phyloP scores from a whole-genome alignment of 1,140 invertebrate genomes.

The Orius laevigatus region DNA sequence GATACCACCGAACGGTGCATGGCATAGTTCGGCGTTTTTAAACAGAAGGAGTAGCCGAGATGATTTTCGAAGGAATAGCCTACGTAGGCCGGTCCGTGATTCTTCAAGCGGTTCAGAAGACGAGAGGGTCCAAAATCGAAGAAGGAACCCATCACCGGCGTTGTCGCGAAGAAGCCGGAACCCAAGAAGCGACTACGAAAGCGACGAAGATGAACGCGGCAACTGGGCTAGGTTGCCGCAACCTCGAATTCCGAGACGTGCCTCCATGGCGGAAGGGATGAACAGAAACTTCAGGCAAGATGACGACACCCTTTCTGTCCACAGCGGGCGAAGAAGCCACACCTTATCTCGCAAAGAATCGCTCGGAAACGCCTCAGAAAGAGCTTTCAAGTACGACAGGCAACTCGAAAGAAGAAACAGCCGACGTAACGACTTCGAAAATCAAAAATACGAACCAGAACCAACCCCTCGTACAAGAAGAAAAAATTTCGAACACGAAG shows the following conservation, averaged over 20 bases:
- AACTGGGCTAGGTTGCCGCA: slow-evolving; percentile 12
- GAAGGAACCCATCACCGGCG: slow-evolving; percentile 3
- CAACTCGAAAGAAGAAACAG: too few relatives aligned
- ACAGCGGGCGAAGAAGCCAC: slow-evolving; percentile 8
- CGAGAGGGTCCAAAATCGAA: not conserved
- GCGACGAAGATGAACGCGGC: slow-evolving; percentile 20
- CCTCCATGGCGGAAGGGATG: not conserved
- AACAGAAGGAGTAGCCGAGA: not conserved
- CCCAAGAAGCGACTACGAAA: slow-evolving; percentile 21
- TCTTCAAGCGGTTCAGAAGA: not conserved
- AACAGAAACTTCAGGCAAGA: slow-evolving; percentile 1
- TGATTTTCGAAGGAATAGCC: not conserved
- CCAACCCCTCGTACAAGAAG: too few relatives aligned
- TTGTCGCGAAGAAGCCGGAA: slow-evolving; percentile 8
- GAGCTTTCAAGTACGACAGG: too few relatives aligned
- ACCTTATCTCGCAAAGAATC: too few relatives aligned
- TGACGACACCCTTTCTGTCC: slow-evolving; percentile 12
- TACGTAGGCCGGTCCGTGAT: not conserved
- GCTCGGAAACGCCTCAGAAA: too few relatives aligned
- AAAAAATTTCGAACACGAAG: too few relatives aligned
- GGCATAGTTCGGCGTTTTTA: slow-evolving; percentile 5
- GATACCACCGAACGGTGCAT: not conserved
- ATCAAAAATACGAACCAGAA: too few relatives aligned
- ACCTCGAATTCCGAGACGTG: slow-evolving; percentile 2
- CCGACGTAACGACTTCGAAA: too few relatives aligned